These are phyloP conservation scores for Calosoma granatense DNA, from an alignment of 1,140 invertebrate genomes.

Conservation along the genomic window DNA sequence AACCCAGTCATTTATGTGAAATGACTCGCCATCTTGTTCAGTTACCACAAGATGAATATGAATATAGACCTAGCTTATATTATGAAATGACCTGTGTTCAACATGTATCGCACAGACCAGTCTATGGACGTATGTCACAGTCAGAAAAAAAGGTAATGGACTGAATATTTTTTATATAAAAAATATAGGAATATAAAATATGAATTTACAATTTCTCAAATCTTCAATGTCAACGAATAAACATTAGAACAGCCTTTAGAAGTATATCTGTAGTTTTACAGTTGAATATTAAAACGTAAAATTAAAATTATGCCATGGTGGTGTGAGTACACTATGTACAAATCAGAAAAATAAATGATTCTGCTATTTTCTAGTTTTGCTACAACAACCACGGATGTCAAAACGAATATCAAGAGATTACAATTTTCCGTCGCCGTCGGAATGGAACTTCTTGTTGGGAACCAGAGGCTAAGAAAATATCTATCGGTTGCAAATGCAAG, in stretches of 20 bases:
- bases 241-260: neutral
- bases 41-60: too few species aligned
- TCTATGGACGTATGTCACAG: too few species aligned
- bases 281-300: neutral
- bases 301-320: neutral
- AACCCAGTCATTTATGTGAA: too few species aligned
- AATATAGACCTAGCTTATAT: too few species aligned
- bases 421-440: neutral
- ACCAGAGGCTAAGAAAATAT: neutral
- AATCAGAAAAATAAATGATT: neutral
- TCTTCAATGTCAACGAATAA: neutral
- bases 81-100: too few species aligned
- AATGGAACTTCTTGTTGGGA: neutral
- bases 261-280: neutral
- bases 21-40: too few species aligned
- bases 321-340: neutral
- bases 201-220: neutral
- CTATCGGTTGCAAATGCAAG: neutral
- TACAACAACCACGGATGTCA: neutral
- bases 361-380: neutral
- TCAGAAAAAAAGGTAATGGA: too few species aligned
- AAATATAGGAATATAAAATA: too few species aligned
- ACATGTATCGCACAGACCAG: too few species aligned
- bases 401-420: neutral
- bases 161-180: too few species aligned